These are phyloP conservation scores for Selene dorsalis DNA, from an alignment of 2,797 vertebrate genomes.

Conservation along the genomic window DNA sequence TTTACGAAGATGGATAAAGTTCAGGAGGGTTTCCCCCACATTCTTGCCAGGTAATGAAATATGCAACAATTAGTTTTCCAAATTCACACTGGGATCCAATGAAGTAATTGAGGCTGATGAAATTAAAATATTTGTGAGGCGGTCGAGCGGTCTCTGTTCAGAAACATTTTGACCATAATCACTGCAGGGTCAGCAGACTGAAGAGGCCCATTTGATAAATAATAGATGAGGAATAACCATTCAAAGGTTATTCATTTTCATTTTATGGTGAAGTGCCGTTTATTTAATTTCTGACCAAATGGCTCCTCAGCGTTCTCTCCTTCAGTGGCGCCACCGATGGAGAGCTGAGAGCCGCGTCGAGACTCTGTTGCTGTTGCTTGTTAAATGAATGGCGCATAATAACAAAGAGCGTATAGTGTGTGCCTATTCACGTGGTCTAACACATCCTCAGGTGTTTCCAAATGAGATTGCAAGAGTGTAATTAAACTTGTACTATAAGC, in stretches of 20 bases:
- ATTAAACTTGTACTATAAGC: constrained; percentile 92
- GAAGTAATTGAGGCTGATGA: constrained; percentile 72
- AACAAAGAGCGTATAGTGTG: constrained; percentile 89
- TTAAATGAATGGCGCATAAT: constrained; percentile 91
- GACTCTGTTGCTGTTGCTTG: constrained; percentile 76
- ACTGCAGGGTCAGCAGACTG: constrained; percentile 76
- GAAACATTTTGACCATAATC: constrained; percentile 78
- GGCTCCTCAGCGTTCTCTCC: constrained; percentile 62
- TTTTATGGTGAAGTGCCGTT: constrained; percentile 77
- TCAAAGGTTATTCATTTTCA: constrained; percentile 82
- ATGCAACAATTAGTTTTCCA: constrained; percentile 74
- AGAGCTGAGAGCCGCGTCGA: constrained; percentile 58
- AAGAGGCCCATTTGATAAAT: constrained; percentile 73
- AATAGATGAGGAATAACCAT: constrained; percentile 78
- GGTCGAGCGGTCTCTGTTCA: constrained; percentile 63
- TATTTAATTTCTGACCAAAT: constrained; percentile 79
- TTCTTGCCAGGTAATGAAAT: constrained; percentile 69
- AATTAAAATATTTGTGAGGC: constrained; percentile 76
- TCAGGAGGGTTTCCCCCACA: constrained; percentile 30
- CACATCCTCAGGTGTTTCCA: constrained; percentile 95
- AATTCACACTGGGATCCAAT: constrained; percentile 66
- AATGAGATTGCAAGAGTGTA: constrained; percentile 92
- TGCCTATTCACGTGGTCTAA: constrained; percentile 88
- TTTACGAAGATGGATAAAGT: constrained; percentile 49
- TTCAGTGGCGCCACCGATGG: constrained; percentile 55